Conservation (phyloP, 1,140 invertebrate species). For the Ceratina calcarata region DNA sequence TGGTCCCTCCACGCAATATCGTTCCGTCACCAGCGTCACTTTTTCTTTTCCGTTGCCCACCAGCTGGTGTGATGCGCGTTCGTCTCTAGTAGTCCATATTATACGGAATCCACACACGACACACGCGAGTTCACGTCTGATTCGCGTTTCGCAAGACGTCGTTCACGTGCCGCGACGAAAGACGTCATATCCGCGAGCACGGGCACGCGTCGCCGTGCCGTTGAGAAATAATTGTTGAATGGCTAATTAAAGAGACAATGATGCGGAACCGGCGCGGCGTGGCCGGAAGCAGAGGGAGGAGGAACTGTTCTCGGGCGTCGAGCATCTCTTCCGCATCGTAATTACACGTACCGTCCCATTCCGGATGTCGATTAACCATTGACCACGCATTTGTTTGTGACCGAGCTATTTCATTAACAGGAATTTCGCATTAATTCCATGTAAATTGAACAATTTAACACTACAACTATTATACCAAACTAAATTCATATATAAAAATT, state of each 20-base stretch:
- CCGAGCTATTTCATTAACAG: no score
- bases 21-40: conserved; percentile 38
- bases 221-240: conserved; percentile 72
- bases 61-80: conserved; percentile 59
- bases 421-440: no score
- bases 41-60: conserved; percentile 51
- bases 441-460: no score
- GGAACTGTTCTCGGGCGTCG: conserved; percentile 45
- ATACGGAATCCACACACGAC: no score
- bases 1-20: conserved; percentile 30
- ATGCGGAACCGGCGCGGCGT: conserved; percentile 65
- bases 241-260: conserved; percentile 74
- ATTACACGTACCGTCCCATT: conserved; percentile 41
- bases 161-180: conserved; percentile 58
- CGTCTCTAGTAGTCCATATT: conserved; percentile 30
- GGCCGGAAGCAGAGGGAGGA: conserved; percentile 67
- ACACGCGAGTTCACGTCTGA: conserved; percentile 19
- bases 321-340: conserved; percentile 62
- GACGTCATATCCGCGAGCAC: conserved; percentile 70
- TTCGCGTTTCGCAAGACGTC: conserved; percentile 48
- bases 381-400: not conserved
- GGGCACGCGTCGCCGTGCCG: conserved; percentile 55
- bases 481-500: no score
- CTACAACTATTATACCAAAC: no score
- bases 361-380: conserved; percentile 43